Evolutionary conservation across 2,888 invertebrate genomes (phyloP), one percentile per base, ranked within the genome.

Genomic region (Unio pictorum): DNA sequence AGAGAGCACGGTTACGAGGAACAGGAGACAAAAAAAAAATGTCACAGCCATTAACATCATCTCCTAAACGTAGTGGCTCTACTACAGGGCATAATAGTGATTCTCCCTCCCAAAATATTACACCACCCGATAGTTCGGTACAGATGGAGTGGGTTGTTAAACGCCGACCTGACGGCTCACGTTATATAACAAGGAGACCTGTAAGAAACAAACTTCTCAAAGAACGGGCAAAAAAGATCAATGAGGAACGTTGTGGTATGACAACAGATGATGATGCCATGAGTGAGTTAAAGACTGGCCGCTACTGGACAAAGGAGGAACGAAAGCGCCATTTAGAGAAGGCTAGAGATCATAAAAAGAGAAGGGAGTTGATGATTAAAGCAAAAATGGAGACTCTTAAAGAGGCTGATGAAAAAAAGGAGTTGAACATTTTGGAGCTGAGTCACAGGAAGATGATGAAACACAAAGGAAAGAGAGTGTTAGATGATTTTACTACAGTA

Each of bases 211-310:
- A 93, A 69, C 90, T 94, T 30, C 90, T 94, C 64, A 93, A 93
- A 79, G 94, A 94, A 81, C 90, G 94, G 61, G 94, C 94, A 4
- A 91, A 93, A 71, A 93, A 93, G 82, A 92, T 94, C 73, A 92
- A 92, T 55, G 93, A 93, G 81, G 94, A 95, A 85, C 91, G 94
- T 23, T 92, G 92, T 62, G 93, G 93, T 1, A 91, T 93, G 68
- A 93, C 94, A 0, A 94, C 94, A 0, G 95, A 95, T 86, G 95
- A 95, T 82, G 95, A 95, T 81, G 94, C 94, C 28, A 92, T 93
- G 89, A 94, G 94, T 20, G 95, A 95, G 86, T 91, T 95, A 73
- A 95, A 95, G 91, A 83, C 90, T 26, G 95, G 95, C 8, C 92
- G 94, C 55, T 95, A 94, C 87, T 95, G 95, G 94, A 93, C 93